Conservation (phyloP, 2,888 invertebrate species). For the Ophion costatus region DNA sequence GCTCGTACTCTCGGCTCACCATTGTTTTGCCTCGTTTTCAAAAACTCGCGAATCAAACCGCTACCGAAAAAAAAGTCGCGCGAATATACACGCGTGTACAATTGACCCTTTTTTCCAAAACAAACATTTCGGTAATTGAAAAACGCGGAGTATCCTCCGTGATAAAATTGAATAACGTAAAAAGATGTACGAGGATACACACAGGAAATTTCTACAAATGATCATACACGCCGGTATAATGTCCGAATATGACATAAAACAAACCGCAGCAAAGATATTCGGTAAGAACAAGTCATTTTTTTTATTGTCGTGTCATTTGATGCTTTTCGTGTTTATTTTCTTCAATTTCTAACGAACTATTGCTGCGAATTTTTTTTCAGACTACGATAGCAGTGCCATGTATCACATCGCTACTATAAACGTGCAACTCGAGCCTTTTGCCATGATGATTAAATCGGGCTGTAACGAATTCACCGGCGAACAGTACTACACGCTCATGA, state of each 20-base stretch:
- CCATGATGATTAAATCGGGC: slow-evolving; percentile 74
- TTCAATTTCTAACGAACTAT: slow-evolving; percentile 2
- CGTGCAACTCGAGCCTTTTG: slow-evolving; percentile 71
- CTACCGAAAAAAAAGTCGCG: no score
- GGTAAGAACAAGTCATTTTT: slow-evolving; percentile 38
- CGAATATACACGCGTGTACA: not conserved
- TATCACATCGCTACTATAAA: slow-evolving; percentile 74
- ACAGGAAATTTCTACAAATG: slow-evolving; percentile 75
- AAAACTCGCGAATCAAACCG: not conserved
- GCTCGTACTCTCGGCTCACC: not conserved
- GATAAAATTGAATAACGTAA: not conserved
- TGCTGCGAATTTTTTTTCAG: slow-evolving; percentile 67
- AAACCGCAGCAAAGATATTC: slow-evolving; percentile 45
- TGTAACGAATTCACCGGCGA: slow-evolving; percentile 78
- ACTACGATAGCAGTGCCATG: slow-evolving; percentile 53
- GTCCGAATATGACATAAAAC: slow-evolving; percentile 51
- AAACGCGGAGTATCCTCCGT: not conserved
- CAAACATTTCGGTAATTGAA: not conserved
- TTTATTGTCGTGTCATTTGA: slow-evolving; percentile 29
- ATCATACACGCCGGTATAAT: slow-evolving; percentile 75
- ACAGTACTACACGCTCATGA: slow-evolving; percentile 76
- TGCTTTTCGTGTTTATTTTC: not conserved
- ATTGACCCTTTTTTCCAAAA: not conserved
- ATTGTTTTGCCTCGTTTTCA: not conserved
- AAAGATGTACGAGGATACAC: slow-evolving; percentile 68